phyloP scores from a whole-genome alignment of 2,113 vertebrate genomes.

The Procavia capensis region DNA sequence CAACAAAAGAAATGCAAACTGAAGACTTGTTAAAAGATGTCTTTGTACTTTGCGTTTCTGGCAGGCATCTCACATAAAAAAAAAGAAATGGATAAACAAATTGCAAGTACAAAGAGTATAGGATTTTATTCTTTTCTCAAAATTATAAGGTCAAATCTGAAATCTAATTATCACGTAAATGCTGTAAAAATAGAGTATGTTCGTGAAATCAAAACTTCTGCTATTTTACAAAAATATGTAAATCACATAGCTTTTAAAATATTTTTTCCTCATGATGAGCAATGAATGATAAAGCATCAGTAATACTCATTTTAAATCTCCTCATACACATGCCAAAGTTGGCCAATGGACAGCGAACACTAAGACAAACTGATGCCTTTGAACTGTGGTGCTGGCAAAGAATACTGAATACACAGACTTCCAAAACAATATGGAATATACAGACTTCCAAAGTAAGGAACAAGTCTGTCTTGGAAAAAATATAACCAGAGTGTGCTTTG shows the following conservation, averaged over 20 bases:
- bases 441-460: too few relatives aligned
- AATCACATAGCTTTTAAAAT: not conserved
- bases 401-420: too few relatives aligned
- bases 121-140: not conserved
- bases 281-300: not conserved
- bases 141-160: not conserved
- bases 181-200: not conserved
- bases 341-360: too few relatives aligned
- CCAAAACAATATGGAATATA: too few relatives aligned
- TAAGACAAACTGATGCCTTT: too few relatives aligned
- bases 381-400: too few relatives aligned
- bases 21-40: not conserved
- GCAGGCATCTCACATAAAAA: not conserved
- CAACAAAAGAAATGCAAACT: slow-evolving; percentile 27
- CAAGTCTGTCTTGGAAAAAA: too few relatives aligned
- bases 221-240: not conserved
- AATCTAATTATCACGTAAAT: not conserved
- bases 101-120: not conserved
- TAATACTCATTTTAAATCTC: not conserved
- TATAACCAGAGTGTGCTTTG: too few relatives aligned
- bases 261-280: not conserved
- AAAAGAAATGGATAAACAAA: slow-evolving; percentile 26
- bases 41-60: not conserved
- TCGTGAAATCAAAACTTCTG: not conserved
- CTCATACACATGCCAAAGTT: too few relatives aligned